Evolutionary conservation across 35 echinoderm and acorn worm genomes (phyloP).

Genomic region (Ptychodera flava): DNA sequence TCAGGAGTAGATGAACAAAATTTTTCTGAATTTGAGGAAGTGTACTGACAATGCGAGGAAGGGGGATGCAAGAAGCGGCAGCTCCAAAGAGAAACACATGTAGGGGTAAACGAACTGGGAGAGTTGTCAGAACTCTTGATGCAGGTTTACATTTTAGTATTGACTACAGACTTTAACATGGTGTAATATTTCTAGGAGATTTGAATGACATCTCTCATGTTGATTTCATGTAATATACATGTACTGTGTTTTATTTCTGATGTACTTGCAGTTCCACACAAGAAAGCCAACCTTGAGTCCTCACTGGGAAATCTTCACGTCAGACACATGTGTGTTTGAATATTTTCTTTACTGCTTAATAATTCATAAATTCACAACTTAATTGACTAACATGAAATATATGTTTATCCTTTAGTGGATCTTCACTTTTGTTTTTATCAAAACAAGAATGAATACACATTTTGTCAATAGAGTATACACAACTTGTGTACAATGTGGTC

Average conservation of each 20-base stretch:
- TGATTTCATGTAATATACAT: conserved; percentile 7
- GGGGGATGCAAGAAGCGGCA: neutral
- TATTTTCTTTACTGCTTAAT: too few relatives aligned
- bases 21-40: neutral
- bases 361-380: too few relatives aligned
- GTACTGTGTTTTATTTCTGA: too few relatives aligned
- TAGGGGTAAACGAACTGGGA: conserved; percentile 66
- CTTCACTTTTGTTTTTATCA: too few relatives aligned
- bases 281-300: too few relatives aligned
- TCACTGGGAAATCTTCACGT: too few relatives aligned
- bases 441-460: neutral
- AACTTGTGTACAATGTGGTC: neutral
- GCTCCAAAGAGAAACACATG: conserved; percentile 40
- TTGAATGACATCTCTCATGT: neutral
- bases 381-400: too few relatives aligned
- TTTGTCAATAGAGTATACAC: neutral
- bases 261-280: too few relatives aligned
- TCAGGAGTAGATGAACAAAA: neutral
- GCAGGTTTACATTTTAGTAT: conserved; percentile 28
- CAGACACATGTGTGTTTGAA: too few relatives aligned
- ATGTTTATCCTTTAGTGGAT: too few relatives aligned
- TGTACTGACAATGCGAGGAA: neutral
- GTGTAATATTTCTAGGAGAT: neutral
- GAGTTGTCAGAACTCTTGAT: conserved; percentile 58
- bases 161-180: neutral